These are phyloP conservation scores for Parnassius mnemosyne DNA, from an alignment of 2,888 invertebrate genomes.

Conservation along the genomic window DNA sequence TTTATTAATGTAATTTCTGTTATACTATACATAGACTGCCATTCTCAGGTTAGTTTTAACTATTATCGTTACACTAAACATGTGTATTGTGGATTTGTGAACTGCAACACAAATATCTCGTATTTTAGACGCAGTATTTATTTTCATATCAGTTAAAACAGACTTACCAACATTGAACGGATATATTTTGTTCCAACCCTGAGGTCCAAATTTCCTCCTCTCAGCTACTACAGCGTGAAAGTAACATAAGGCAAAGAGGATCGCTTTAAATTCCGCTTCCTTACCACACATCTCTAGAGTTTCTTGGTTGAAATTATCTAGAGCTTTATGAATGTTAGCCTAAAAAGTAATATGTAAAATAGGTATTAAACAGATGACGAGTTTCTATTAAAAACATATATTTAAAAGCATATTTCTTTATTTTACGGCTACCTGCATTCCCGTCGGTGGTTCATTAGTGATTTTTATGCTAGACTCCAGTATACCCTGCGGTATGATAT, in stretches of 20 bases:
- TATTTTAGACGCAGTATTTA: too few relatives aligned
- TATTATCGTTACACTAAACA: too few relatives aligned
- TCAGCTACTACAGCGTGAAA: slow-evolving; percentile 98
- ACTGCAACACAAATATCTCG: too few relatives aligned
- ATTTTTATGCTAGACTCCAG: slow-evolving; percentile 98
- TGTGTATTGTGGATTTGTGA: too few relatives aligned
- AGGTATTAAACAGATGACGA: neutral
- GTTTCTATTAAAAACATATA: too few relatives aligned
- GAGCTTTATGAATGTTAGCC: slow-evolving; percentile 96
- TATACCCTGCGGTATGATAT: slow-evolving; percentile 97
- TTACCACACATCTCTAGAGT: slow-evolving; percentile 97
- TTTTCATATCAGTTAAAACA: too few relatives aligned
- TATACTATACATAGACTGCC: too few relatives aligned
- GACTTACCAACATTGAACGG: slow-evolving; percentile 93
- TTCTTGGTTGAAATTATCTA: slow-evolving; percentile 97
- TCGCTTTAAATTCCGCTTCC: slow-evolving; percentile 97
- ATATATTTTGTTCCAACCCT: slow-evolving; percentile 97
- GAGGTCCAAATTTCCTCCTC: slow-evolving; percentile 95
- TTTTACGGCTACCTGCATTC: slow-evolving; percentile 84
- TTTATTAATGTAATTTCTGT: too few relatives aligned
- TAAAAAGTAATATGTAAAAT: slow-evolving; percentile 27
- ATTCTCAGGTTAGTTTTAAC: too few relatives aligned
- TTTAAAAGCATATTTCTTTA: neutral
- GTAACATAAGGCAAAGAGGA: slow-evolving; percentile 95
- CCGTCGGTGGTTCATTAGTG: slow-evolving; percentile 98